These are phyloP conservation scores for Bombyx huttoni DNA, from an alignment of 2,888 invertebrate genomes.

Conservation along the genomic window DNA sequence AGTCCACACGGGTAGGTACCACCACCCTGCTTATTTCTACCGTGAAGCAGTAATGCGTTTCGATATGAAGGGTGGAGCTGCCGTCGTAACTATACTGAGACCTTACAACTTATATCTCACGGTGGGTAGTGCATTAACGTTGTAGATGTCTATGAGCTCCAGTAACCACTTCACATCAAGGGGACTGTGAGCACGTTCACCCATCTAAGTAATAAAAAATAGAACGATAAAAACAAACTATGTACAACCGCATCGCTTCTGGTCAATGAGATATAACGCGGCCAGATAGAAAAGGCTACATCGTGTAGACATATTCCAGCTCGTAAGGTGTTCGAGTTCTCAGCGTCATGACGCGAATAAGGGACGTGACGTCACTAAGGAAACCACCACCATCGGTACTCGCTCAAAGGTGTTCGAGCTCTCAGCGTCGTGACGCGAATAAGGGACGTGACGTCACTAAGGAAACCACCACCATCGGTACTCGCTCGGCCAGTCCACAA, in stretches of 20 bases:
- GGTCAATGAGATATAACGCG: slow-evolving; percentile 54
- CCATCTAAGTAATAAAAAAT: no score
- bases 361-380: slow-evolving; percentile 7
- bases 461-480: slow-evolving; percentile 5
- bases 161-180: no score
- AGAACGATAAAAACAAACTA: slow-evolving; percentile 49
- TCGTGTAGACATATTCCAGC: slow-evolving; percentile 9
- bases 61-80: no score
- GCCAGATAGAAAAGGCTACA: slow-evolving; percentile 18
- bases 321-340: slow-evolving; percentile 10
- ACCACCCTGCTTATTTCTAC: no score
- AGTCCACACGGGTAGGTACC: no score
- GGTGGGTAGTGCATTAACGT: no score
- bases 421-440: slow-evolving; percentile 8
- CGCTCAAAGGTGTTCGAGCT: slow-evolving; percentile 11
- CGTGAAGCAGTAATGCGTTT: no score
- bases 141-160: no score
- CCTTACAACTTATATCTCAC: no score
- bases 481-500: slow-evolving; percentile 37
- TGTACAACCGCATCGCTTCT: slow-evolving; percentile 58
- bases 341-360: slow-evolving; percentile 10
- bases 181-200: no score
- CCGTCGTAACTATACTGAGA: no score
- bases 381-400: slow-evolving; percentile 7
- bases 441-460: slow-evolving; percentile 9